Percentiles rank a stretch among this genome's conserved stretches.
These are phyloP conservation scores for Leucophenga montana DNA, from an alignment of 2,888 invertebrate genomes.

Conservation along the genomic window DNA sequence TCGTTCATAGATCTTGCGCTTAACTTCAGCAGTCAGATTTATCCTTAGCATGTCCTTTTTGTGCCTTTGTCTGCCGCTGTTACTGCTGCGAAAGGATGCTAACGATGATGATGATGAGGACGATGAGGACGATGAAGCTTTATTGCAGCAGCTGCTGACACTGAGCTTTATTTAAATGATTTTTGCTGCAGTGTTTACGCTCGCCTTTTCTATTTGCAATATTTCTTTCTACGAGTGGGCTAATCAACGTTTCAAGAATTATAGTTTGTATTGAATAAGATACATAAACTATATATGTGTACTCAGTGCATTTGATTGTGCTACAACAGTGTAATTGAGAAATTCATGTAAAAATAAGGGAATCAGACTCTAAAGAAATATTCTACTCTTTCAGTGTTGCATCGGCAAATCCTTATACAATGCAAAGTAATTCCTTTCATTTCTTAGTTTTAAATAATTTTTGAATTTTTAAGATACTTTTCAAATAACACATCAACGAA, in stretches of 20 bases:
- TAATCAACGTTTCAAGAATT: too few species aligned
- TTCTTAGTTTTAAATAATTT: too few species aligned
- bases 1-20: slow-evolving; percentile 56
- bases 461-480: too few species aligned
- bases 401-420: too few species aligned
- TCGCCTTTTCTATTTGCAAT: slow-evolving; percentile 17
- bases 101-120: background rate
- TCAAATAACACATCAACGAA: too few species aligned
- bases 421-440: background rate
- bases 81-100: slow-evolving; percentile 2
- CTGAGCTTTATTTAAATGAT: slow-evolving; percentile 67
- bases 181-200: slow-evolving; percentile 36
- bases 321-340: too few species aligned
- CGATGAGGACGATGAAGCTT: background rate
- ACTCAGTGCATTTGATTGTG: too few species aligned
- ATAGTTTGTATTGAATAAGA: background rate
- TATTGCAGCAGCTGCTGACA: slow-evolving; percentile 50
- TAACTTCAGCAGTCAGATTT: slow-evolving; percentile 39
- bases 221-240: background rate
- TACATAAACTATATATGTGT: slow-evolving; percentile 5
- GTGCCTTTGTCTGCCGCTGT: slow-evolving; percentile 6
- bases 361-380: too few species aligned
- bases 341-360: too few species aligned
- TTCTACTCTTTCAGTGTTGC: too few species aligned
- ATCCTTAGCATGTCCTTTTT: slow-evolving; percentile 10